Base-by-base conservation (phyloP, 2,888 invertebrate genomes). In the Drosophila limbata region DNA sequence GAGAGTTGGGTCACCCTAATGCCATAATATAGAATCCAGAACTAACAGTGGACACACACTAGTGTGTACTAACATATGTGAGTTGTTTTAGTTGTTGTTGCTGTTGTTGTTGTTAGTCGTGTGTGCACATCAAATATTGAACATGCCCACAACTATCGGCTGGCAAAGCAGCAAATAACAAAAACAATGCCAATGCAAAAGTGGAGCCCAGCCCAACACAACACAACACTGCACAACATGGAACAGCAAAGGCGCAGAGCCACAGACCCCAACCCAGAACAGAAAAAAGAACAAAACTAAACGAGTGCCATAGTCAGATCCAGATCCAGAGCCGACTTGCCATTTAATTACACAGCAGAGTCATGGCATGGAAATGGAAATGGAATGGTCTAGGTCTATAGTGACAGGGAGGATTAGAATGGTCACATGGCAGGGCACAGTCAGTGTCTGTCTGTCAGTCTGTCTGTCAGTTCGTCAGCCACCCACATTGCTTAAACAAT, bases 71-170 rank as follows among this genome's bases (percentile, higher is more conserved):
- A n/a, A 13, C 11, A 6, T 6, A 13, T 55, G 17, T 45, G 31
- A 33, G 11, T 40, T 55, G 31, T 33, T 44, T 9, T 31, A 10
- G 31, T 13, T 35, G 13, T 35, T 4, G n/a, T 37, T 40, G 4
- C 2, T 21, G 13, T 19, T 13, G 42, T 28, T 28, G 8, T 28
- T 42, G 19, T 25, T 40, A 19, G 50, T 50, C 37, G 59, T 69
- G 59, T 76, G 64, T 72, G 75, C 75, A 70, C 84, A 86, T 78
- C 84, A 87, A 83, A 83, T 83, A 87, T 87, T 84, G 81, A 83
- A 84, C 81, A 82, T 80, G 84, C 68, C 75, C 72, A 86, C 82
- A 81, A 81, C 73, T 84, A 86, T 86, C 86, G 87, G 84, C 68
- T 61, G 74, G 51, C 66, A 62, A 42, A 50, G 57, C 57, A 51